Evolutionary conservation across 2,113 vertebrate genomes (phyloP), one percentile per base, ranked within the genome.

Genomic region (Natator depressus): DNA sequence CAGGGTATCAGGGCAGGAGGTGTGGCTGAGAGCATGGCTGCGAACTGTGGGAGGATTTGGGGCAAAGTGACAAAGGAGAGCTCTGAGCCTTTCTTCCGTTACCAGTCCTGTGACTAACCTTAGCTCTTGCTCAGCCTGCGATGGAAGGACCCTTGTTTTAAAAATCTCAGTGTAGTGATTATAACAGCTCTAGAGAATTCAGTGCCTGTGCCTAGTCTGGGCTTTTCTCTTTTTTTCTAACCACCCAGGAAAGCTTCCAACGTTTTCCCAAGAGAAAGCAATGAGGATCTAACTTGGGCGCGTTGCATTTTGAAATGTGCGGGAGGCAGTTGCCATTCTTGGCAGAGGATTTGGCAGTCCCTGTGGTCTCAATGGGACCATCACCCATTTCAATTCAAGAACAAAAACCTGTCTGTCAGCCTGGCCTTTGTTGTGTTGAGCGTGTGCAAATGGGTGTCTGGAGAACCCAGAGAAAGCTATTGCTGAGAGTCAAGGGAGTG

Each of bases 101-200:
- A 54, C 1, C 29, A 83, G 80, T 31, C 6, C 84, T 8, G 79
- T 53, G 53, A 80, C 3, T 0, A 1, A 0, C 0, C 29, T 55
- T 31, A 47, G 79, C 47, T 25, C 38, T 83, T 85, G 50, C 50
- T 80, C 80, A 91, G n/a, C 1, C 1, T 35, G 1, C 53, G n/a
- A 80, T 92, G 93, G 53, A 53, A 87, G 88, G 54, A 87, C 16
- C 12, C 55, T 16, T 3, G 1, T 72, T 84, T 93, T 29, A 62
- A 94, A 51, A 49, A 84, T 35, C 50, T 57, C 80, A 59, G 80
- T 78, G 42, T 38, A 80, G 49, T 35, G 42, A 47, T 1, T 80
- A n/a, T 42, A 54, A 82, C 84, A 69, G 31, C 31, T 42, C 42
- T 7, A 29, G 53, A 85, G 12, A 65, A 78, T 50, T 25, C 57